Conservation (phyloP, 2,888 invertebrate species). For the Phaonia tiefii region DNA sequence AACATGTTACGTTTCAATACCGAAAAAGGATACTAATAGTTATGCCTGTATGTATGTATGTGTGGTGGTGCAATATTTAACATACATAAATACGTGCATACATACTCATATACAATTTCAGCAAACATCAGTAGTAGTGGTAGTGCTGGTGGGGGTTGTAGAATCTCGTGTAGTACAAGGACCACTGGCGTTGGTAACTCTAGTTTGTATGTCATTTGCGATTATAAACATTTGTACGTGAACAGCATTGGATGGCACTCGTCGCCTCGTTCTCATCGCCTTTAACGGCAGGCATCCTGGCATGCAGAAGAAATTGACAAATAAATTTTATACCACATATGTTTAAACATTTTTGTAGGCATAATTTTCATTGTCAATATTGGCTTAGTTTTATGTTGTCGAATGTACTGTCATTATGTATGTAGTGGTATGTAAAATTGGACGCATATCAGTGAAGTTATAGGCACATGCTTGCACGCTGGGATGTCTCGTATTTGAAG, state of each 20-base stretch:
- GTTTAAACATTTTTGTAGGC: constrained; percentile 76
- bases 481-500: no score
- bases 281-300: neutral
- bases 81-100: neutral
- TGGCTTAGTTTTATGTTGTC: constrained; percentile 38
- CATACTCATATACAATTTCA: neutral
- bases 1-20: constrained; percentile 17
- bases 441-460: no score
- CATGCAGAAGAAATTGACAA: constrained; percentile 70
- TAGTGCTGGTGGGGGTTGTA: neutral
- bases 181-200: constrained; percentile 5
- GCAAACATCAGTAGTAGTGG: constrained; percentile 18
- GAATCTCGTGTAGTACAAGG: neutral
- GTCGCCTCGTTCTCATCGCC: neutral
- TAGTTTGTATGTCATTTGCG: constrained; percentile 19
- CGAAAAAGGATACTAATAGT: neutral
- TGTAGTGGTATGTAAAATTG: no score
- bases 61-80: neutral
- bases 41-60: neutral
- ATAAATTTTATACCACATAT: constrained; percentile 69
- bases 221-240: constrained; percentile 24
- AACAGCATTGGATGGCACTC: constrained; percentile 9
- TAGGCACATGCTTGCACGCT: no score
- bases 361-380: constrained; percentile 74
- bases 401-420: neutral